Conservation (phyloP, 2,888 invertebrate genomes). For the Cryptocheilus praepositus region DNA sequence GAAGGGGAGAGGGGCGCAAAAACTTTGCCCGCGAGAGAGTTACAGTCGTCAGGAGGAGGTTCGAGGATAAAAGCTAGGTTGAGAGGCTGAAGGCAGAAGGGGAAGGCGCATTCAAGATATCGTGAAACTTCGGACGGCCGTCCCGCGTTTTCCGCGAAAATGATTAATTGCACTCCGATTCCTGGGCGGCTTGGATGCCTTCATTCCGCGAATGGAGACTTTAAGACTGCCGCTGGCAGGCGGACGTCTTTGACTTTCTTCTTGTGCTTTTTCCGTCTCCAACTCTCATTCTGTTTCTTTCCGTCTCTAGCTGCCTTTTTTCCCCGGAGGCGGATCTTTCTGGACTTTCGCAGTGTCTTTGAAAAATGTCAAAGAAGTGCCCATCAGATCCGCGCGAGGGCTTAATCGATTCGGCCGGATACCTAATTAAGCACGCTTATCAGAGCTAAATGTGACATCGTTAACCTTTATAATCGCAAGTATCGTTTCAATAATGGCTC, state of each 20-base stretch:
- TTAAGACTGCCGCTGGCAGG: constrained; percentile 28
- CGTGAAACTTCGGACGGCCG: constrained; percentile 59
- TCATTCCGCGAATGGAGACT: constrained; percentile 34
- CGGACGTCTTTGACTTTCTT: constrained; percentile 35
- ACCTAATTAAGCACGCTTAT: too few species aligned
- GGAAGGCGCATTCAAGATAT: constrained; percentile 62
- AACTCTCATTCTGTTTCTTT: neutral
- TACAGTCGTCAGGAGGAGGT: neutral
- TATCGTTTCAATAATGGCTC: too few species aligned
- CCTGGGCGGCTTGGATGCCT: constrained; percentile 50
- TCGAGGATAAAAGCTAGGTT: neutral
- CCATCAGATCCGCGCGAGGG: constrained; percentile 13
- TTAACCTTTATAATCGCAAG: too few species aligned
- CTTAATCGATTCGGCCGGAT: neutral
- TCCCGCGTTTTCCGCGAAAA: constrained; percentile 54
- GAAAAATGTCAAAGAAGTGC: constrained; percentile 1
- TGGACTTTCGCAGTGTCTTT: constrained; percentile 5
- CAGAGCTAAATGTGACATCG: too few species aligned
- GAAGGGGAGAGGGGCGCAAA: constrained; percentile 11
- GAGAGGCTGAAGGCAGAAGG: constrained; percentile 39
- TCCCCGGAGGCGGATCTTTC: neutral
- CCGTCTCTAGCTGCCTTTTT: neutral
- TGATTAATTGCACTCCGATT: constrained; percentile 59
- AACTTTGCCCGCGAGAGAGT: constrained; percentile 11
- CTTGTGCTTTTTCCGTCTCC: constrained; percentile 6